phyloP scores from a whole-genome alignment of 2,797 vertebrate genomes.

The Cyclura pinguis region DNA sequence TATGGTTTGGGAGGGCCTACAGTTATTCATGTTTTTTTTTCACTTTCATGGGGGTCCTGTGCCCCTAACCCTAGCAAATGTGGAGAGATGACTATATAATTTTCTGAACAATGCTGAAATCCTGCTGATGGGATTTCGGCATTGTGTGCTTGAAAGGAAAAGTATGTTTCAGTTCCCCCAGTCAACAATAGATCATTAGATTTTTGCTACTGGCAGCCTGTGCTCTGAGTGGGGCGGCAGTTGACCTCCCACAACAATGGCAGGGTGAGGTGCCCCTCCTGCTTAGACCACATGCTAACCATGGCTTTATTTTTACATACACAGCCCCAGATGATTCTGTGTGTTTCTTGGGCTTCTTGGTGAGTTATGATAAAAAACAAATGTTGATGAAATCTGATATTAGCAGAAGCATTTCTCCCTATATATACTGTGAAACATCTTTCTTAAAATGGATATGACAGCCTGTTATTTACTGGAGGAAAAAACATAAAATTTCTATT shows the following conservation, averaged over 20 bases:
- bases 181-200: not conserved
- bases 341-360: too few relatives aligned
- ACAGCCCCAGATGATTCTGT: too few relatives aligned
- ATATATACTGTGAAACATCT: not conserved
- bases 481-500: not conserved
- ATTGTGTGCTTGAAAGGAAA: not conserved
- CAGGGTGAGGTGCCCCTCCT: too few relatives aligned
- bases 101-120: not conserved
- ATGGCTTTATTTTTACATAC: too few relatives aligned
- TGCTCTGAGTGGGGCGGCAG: too few relatives aligned
- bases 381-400: not conserved
- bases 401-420: not conserved
- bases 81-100: too few relatives aligned
- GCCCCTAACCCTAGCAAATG: too few relatives aligned
- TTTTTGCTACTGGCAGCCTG: not conserved
- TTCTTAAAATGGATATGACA: slow-evolving; percentile 4
- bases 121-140: not conserved
- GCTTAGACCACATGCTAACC: too few relatives aligned
- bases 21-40: too few relatives aligned
- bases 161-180: not conserved
- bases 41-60: too few relatives aligned
- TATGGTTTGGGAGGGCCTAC: too few relatives aligned
- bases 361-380: not conserved
- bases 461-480: not conserved
- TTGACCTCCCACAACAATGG: too few relatives aligned